Base-by-base conservation (phyloP, 2,113 vertebrate species). In the Cathartes aura region DNA sequence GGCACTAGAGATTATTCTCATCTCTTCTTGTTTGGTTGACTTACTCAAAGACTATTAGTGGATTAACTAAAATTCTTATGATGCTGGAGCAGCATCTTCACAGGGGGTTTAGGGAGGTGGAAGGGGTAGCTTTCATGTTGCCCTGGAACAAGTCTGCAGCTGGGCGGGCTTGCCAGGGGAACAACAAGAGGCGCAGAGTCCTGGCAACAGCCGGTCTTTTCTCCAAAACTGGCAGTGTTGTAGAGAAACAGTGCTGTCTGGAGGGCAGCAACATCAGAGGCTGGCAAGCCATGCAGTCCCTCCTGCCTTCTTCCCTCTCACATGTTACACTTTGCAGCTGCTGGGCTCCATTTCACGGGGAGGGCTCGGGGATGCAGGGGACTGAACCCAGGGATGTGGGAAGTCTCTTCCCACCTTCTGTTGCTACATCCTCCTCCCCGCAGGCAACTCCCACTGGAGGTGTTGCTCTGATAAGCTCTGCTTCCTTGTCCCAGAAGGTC, bases 11-110 rank as follows among this genome's bases (percentile, higher is more conserved):
- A 89, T 95, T 71, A 86, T 93, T 88, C 52, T 82, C 2, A 0
- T 72, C 32, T 88, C 80, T 47, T 86, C 86, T 92, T 82, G 59
- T 94, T 94, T 86, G 67, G 62, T 70, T 0, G 12, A 88, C 11
- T 96, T 95, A 83, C 18, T 92, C 43, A 75, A 87, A 93, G 84
- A 55, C 93, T 88, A 60, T 92, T 90, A 96, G 67, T 67, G 90
- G 91, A 95, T 97, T 91, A 96, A 93, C 67, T 15, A 40, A 64
- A 91, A 82, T 87, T 90, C 67, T 90, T 79, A 42, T 0, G 7
- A 91, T 45, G 64, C 79, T 72, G 87, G 70, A 93, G 84, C 66
- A 63, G 58, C 80, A 64, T 87, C 85, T 74, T 89, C 9, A 6
- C 27, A 55, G 68, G 45, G 18, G 21, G 11, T 15, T 89, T 72